phyloP scores from a whole-genome alignment of 2,888 invertebrate species.

The Celastrina argiolus region DNA sequence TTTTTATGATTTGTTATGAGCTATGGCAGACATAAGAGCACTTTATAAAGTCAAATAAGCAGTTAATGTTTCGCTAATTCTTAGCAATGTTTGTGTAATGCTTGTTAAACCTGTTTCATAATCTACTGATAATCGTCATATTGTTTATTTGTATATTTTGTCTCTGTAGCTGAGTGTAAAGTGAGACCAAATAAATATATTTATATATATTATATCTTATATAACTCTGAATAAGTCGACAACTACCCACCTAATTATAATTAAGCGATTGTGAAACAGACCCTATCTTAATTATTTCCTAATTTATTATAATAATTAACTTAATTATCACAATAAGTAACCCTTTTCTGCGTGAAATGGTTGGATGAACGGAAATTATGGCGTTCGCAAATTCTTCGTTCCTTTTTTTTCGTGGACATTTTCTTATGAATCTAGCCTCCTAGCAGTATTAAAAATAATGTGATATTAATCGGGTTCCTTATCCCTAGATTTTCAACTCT shows the following conservation, averaged over 20 bases:
- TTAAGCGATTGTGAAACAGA: too few species aligned
- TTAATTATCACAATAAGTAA: neutral
- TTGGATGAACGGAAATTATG: neutral
- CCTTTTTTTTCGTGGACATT: neutral
- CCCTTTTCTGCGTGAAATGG: neutral
- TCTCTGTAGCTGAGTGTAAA: too few species aligned
- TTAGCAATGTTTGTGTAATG: neutral
- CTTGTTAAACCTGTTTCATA: neutral
- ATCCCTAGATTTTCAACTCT: too few species aligned
- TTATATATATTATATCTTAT: too few species aligned
- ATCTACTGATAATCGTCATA: neutral
- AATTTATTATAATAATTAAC: neutral
- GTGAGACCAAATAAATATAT: too few species aligned
- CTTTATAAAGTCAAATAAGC: neutral
- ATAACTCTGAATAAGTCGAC: too few species aligned
- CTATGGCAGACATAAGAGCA: neutral
- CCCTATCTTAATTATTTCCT: too few species aligned
- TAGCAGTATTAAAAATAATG: too few species aligned
- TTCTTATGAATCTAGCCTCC: neutral
- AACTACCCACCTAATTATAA: too few species aligned
- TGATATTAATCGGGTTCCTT: too few species aligned
- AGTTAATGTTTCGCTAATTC: neutral
- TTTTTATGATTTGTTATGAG: neutral
- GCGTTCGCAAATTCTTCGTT: neutral
- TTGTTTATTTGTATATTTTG: too few species aligned